Conservation (phyloP, 2,797 vertebrate genomes). For the Poecilia wingei region DNA sequence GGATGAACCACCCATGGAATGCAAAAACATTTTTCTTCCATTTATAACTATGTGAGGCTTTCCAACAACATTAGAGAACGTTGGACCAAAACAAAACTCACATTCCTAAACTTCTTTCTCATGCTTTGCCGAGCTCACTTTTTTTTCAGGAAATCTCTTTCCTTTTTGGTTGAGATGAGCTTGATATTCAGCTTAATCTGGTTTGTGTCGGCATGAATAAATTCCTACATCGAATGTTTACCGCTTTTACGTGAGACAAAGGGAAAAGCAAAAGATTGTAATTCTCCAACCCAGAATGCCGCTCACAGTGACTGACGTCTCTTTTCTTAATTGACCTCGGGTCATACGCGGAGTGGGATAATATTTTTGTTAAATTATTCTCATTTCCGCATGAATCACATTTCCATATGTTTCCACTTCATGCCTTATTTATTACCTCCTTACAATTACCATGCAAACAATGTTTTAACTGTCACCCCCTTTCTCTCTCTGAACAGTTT, state of each 20-base stretch:
- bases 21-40: slow-evolving; percentile 39
- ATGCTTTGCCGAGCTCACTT: slow-evolving; percentile 27
- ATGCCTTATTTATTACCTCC: slow-evolving; percentile 83
- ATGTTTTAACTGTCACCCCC: slow-evolving; percentile 79
- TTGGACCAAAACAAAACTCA: slow-evolving; percentile 56
- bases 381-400: slow-evolving; percentile 77
- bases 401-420: slow-evolving; percentile 81
- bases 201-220: slow-evolving; percentile 59
- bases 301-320: slow-evolving; percentile 67
- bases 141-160: slow-evolving; percentile 34
- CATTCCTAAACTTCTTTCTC: slow-evolving; percentile 51
- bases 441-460: slow-evolving; percentile 83
- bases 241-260: slow-evolving; percentile 60
- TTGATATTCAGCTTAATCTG: slow-evolving; percentile 70
- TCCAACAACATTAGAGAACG: slow-evolving; percentile 24
- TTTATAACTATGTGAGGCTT: slow-evolving; percentile 30
- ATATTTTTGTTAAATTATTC: slow-evolving; percentile 87
- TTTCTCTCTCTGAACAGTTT: slow-evolving; percentile 80
- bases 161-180: slow-evolving; percentile 59
- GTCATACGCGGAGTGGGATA: slow-evolving; percentile 81
- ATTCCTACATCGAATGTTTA: slow-evolving; percentile 61
- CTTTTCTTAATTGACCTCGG: slow-evolving; percentile 81
- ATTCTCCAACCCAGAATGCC: slow-evolving; percentile 56
- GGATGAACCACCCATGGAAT: neutral
- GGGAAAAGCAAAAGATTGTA: slow-evolving; percentile 53